phyloP scores from a whole-genome alignment of 2,797 vertebrate species.

The Centroberyx gerrardi region DNA sequence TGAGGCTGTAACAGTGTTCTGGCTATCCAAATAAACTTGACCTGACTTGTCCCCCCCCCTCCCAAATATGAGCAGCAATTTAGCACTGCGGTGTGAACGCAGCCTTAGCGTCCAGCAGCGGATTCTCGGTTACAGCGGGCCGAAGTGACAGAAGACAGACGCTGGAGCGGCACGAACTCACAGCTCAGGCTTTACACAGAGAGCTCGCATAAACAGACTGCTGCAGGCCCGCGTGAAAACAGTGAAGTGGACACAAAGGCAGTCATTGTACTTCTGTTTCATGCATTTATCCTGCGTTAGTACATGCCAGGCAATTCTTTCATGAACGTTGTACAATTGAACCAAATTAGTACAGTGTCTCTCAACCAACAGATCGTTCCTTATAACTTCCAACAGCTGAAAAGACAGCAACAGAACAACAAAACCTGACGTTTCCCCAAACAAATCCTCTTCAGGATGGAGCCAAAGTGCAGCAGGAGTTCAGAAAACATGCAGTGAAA shows the following conservation, averaged over 20 bases:
- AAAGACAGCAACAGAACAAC: not conserved
- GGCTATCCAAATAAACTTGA: too few relatives aligned
- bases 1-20: too few relatives aligned
- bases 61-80: not conserved
- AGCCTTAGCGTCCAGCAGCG: not conserved
- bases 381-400: constrained; percentile 29
- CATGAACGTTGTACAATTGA: not conserved
- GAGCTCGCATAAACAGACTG: constrained; percentile 15
- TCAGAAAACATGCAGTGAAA: not conserved
- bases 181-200: not conserved
- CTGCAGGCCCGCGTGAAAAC: constrained; percentile 1
- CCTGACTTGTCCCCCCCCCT: too few relatives aligned
- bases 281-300: not conserved
- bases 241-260: constrained; percentile 28
- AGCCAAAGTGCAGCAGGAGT: not conserved
- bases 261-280: constrained; percentile 19
- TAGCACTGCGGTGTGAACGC: not conserved
- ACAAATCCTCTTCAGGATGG: not conserved
- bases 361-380: not conserved
- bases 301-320: constrained; percentile 22
- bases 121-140: not conserved
- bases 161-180: not conserved
- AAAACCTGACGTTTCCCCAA: constrained; percentile 22
- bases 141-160: constrained; percentile 17
- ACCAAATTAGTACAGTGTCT: constrained; percentile 21